These are phyloP conservation scores for Bothrops jararaca DNA, from an alignment of 2,113 vertebrate species.

Conservation along the genomic window DNA sequence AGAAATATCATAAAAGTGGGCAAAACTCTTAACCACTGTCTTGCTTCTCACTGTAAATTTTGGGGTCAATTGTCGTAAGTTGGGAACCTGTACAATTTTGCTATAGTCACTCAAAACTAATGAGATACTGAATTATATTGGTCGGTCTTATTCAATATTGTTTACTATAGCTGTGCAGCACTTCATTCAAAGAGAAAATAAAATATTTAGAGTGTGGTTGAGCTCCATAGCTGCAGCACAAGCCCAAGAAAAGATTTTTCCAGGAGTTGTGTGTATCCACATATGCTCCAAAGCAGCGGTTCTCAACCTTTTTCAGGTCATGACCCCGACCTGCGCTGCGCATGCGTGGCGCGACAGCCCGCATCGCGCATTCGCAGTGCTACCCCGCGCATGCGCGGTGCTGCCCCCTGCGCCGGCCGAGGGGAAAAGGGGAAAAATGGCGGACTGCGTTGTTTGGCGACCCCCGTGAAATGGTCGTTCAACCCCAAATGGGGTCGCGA, in stretches of 20 bases:
- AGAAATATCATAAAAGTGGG: neutral
- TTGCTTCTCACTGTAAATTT: neutral
- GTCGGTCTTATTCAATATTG: neutral
- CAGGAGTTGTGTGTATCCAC: neutral
- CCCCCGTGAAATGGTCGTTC: too few species aligned
- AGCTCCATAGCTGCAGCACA: neutral
- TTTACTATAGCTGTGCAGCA: neutral
- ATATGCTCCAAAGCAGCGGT: neutral
- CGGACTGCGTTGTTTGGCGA: too few species aligned
- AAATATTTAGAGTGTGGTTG: neutral
- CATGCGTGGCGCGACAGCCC: too few species aligned
- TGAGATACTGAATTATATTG: neutral
- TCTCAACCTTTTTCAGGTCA: too few species aligned
- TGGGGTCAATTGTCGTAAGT: neutral
- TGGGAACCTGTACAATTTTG: neutral
- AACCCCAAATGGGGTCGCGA: too few species aligned
- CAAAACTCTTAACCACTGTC: neutral
- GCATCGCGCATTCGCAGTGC: too few species aligned
- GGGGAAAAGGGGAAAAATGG: too few species aligned
- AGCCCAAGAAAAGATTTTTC: neutral
- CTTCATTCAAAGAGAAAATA: neutral
- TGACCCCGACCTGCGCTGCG: too few species aligned
- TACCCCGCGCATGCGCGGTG: too few species aligned
- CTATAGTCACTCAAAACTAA: neutral
- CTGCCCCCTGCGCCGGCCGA: too few species aligned